Evolutionary conservation across 2,797 vertebrate genomes (phyloP).

Genomic region (Dermochelys coriacea): DNA sequence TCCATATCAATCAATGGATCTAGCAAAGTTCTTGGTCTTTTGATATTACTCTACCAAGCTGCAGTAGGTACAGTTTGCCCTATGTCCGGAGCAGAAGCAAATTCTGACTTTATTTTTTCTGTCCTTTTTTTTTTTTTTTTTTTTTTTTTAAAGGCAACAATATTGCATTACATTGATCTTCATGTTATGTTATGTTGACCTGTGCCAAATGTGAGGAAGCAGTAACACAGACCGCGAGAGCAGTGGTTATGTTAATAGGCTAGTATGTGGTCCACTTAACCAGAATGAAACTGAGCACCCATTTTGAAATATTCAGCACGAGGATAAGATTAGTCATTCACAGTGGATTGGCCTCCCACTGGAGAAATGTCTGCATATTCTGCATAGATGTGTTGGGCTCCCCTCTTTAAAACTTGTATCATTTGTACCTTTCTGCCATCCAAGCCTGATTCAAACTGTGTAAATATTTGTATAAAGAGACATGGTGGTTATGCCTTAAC

Average conservation of each 20-base stretch:
- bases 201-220: rapidly evolving
- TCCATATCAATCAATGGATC: not conserved
- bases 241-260: rapidly evolving
- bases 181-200: rapidly evolving
- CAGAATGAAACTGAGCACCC: rapidly evolving
- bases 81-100: not conserved
- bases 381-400: rapidly evolving
- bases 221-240: rapidly evolving
- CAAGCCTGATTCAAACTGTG: not conserved
- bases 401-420: not conserved
- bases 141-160: too few species aligned
- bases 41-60: not conserved
- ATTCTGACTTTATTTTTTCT: not conserved
- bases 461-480: rapidly evolving
- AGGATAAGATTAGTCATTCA: not conserved
- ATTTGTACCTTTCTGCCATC: not conserved
- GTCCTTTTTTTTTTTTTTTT: too few species aligned
- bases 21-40: not conserved
- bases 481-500: not conserved
- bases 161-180: rapidly evolving
- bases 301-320: rapidly evolving
- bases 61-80: not conserved
- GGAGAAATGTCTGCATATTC: not conserved
- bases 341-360: rapidly evolving
- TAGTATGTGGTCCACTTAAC: not conserved